Evolutionary conservation across 2,797 vertebrate species (phyloP), one percentile per base, ranked within the genome.

Genomic region (Xiphorhynchus erythropygius): DNA sequence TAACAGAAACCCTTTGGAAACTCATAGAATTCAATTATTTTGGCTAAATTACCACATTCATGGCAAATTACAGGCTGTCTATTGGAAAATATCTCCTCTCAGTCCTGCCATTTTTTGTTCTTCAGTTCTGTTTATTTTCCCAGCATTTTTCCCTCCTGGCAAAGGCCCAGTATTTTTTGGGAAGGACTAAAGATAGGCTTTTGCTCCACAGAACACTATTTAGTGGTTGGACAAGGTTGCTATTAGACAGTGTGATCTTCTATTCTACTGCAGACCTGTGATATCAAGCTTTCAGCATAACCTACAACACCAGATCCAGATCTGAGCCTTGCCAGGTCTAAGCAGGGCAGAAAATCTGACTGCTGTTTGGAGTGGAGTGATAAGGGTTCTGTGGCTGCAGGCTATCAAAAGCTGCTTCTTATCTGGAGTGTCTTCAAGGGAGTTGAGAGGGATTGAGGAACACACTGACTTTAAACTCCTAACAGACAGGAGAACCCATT

Each of bases 21-120:
- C 56, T 76, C 65, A 77, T 1, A 71, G 89, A 96, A 93, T 89
- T 95, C 81, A 75, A 95, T 95, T 89, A 95, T 91, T 96, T 96
- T 84, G 84, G 65, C 83, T 86, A 88, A 95, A 94, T 92, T 93
- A 82, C 96, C 93, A 83, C 71, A 96, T 95, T 86, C 92, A 95
- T 63, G 42, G 95, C 82, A 97, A 97, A 97, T 97, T 97, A 97
- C 71, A 97, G 94, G 44, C 65, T 96, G 67, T 55, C 92, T 93
- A 73, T 92, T 95, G 96, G 90, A 96, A 97, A 97, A 95, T 94
- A 90, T 94, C 94, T 96, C 92, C 50, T 93, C 83, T 88, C 18
- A 33, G 35, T 71, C 74, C 76, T 93, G 68, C 90, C 86, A 80
- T 83, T 90, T 97, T 95, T 91, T 93, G 76, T 94, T 96, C 93